A percentile compares a stretch with the other conserved stretches of the same genome.
Evolutionary conservation across 2,797 vertebrate species (phyloP).

Genomic region (Florisuga fusca): DNA sequence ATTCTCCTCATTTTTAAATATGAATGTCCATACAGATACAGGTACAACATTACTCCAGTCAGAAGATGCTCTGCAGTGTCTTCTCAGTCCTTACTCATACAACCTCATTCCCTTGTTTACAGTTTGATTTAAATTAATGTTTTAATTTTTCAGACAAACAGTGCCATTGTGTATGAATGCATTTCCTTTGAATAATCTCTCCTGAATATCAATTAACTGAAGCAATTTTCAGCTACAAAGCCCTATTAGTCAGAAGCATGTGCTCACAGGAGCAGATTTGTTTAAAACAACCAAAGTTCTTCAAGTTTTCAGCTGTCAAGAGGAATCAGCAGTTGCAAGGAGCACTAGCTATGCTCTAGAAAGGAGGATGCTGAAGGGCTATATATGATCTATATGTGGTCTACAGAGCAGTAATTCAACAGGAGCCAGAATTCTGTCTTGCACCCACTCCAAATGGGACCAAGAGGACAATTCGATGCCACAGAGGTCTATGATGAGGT

Average conservation of each 20-base stretch:
- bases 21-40: rapidly evolving
- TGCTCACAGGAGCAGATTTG: not conserved
- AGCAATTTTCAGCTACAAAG: conserved; percentile 27
- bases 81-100: not conserved
- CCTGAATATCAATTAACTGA: conserved; percentile 65
- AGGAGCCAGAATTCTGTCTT: not conserved
- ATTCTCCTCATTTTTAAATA: not conserved
- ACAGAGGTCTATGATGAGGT: not conserved
- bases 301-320: not conserved
- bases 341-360: not conserved
- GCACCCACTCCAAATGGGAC: not conserved
- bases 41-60: not conserved
- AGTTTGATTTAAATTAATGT: conserved; percentile 69
- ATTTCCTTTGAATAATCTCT: conserved; percentile 36
- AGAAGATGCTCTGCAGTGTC: not conserved
- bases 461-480: not conserved
- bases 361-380: not conserved
- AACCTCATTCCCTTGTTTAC: conserved; percentile 40
- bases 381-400: not conserved
- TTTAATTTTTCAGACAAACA: conserved; percentile 66
- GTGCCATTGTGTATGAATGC: conserved; percentile 64
- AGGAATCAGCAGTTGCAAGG: not conserved
- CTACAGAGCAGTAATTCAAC: not conserved
- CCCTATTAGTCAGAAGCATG: not conserved
- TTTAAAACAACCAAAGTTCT: conserved; percentile 1